Base-by-base conservation (phyloP, 2,797 vertebrate genomes). In the Enteromius mattozi region DNA sequence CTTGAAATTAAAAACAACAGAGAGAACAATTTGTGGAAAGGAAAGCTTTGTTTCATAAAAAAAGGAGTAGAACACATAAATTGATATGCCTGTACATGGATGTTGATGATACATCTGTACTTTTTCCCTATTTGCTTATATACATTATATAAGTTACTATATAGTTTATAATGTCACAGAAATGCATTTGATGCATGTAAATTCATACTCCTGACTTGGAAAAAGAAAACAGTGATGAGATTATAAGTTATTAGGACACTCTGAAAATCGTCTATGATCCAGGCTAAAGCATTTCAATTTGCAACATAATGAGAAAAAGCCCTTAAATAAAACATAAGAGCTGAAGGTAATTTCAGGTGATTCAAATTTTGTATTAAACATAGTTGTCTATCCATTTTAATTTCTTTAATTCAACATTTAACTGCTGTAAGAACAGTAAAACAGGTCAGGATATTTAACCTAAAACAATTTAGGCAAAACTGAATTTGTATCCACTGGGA, bases 1-100 rank as follows among this genome's bases (percentile, higher is more conserved):
- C 33, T 59, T 68, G 27, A 59, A 30, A 70, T 71, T 19, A 45
- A 81, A 30, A 42, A 81, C 27, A 68, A 24, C 21, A 78, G 33
- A 61, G 35, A 16, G 30, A 40, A 45, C 75, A 91, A 89, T 89
- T 88, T 92, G 88, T 89, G 92, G 92, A 94, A 85, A 82, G 68
- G 69, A 72, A 3, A 72, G 30, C 19, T 42, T 54, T 51, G 21
- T 82, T 76, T 76, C 24, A 54, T 82, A 63, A 72, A 80, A 74
- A 47, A 93, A 37, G 19, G 14, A 82, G 30, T 56, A 65, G 80
- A 90, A 85, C 88, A 88, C 77, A 89, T 88, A 47, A 84, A 89
- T 88, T 88, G 76, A 89, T 91, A 87, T 78, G 84, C 88, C 59
- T 71, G n/a, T 42, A 42, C 54, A 42, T 2, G 12, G 9, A 33